Conservation (phyloP, 2,113 vertebrate species). For the Glareola pratincola region DNA sequence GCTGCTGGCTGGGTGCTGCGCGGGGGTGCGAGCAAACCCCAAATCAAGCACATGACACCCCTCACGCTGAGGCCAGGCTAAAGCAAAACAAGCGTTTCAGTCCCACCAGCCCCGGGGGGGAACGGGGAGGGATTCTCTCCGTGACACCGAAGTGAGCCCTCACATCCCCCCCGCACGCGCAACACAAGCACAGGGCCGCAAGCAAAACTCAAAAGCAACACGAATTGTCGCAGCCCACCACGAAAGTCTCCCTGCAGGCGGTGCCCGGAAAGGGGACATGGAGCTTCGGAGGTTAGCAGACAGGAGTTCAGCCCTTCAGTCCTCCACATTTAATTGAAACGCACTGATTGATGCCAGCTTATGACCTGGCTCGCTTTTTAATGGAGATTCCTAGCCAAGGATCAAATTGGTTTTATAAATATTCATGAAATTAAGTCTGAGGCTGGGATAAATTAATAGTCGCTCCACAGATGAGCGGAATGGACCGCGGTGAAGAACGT, state of each 20-base stretch:
- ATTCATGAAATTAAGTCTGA: constrained; percentile 35
- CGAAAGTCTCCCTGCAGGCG: background rate
- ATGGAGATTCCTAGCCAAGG: background rate
- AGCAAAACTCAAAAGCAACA: background rate
- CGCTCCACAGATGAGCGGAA: background rate
- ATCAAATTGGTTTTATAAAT: constrained; percentile 20
- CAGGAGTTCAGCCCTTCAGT: background rate
- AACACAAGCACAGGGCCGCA: background rate
- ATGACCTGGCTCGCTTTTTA: background rate
- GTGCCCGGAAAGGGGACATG: background rate
- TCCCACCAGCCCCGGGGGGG: background rate
- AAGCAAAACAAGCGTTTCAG: background rate
- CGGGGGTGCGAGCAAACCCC: background rate
- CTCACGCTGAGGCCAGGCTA: background rate
- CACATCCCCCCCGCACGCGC: accelerated
- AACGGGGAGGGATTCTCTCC: accelerated
- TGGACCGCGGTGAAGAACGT: background rate
- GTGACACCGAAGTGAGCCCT: background rate
- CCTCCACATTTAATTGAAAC: background rate
- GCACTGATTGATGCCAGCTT: background rate
- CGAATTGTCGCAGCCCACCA: background rate
- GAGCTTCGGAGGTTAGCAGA: background rate
- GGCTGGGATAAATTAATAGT: background rate
- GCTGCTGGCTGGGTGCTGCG: background rate
- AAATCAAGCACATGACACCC: accelerated